Evolutionary conservation across 1,140 invertebrate genomes (phyloP), one percentile per base, ranked within the genome.

Genomic region (Drosophila murphyi): DNA sequence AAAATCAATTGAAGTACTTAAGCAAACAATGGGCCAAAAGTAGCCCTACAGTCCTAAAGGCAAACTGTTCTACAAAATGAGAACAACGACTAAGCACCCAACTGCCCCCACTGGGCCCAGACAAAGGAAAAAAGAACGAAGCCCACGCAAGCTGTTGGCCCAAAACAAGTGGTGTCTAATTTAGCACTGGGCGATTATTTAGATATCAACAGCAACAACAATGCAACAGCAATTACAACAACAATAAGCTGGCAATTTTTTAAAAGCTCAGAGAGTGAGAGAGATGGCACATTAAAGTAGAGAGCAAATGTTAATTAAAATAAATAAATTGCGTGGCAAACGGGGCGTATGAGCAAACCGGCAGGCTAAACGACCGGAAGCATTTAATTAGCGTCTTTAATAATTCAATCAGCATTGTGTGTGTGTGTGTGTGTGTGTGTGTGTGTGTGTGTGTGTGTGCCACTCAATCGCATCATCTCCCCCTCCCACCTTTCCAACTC

Each of bases 1-100:
- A 78, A 88, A 88, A 88, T 88, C 83, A 88, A 88, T 88, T 88
- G 83, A 89, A 88, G 83, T 88, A 83, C 83, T 88, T 88, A 80
- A 70, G 85, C 85, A 80, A 88, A 88, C 83, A 87, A 83, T 85
- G 81, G 65, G 56, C 77, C 76, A 75, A 72, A 57, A 67, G 64
- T 51, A 68, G 3, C 39, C 39, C 51, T 52, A 52, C n/a, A 56
- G 3, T n/a, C 39, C 51, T 52, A 35, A 4, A 56, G 51, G 29
- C 64, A 47, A n/a, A 12, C 54, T 37, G 57, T 71, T 60, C 10
- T 34, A 47, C 31, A 48, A 43, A 83, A 85, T 80, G 57, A 74
- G 62, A 78, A 55, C 71, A 50, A 31, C 45, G 59, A n/a, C 20
- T 20, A 63, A 43, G 63, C 47, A 60, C 32, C 62, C 55, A 51